Percentiles rank a stretch among this genome's conserved stretches.
These are phyloP conservation scores for Conopomorpha cramerella DNA, from an alignment of 1,140 invertebrate species.

Conservation along the genomic window DNA sequence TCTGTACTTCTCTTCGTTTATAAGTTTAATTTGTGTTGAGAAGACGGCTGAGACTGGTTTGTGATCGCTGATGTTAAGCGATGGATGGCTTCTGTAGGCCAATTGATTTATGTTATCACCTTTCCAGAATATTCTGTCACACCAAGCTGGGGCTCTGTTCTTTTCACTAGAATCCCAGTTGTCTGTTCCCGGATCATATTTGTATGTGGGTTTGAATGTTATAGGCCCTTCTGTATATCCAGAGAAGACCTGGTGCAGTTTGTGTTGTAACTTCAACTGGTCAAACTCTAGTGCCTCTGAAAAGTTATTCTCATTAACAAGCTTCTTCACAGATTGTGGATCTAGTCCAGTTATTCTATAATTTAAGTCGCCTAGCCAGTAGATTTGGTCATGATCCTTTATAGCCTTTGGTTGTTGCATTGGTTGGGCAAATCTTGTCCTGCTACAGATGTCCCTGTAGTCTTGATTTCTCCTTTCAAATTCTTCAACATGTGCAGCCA, in stretches of 20 bases:
- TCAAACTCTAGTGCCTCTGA: conserved; percentile 77
- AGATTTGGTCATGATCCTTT: conserved; percentile 94
- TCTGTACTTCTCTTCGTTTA: conserved; percentile 83
- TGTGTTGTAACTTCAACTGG: conserved; percentile 84
- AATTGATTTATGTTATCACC: conserved; percentile 71
- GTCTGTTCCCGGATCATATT: conserved; percentile 95
- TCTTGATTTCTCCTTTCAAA: conserved; percentile 95
- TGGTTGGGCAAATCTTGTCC: conserved; percentile 55
- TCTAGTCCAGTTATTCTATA: conserved; percentile 89
- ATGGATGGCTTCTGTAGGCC: conserved; percentile 84
- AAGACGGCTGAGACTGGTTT: conserved; percentile 95
- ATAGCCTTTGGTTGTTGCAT: conserved; percentile 74
- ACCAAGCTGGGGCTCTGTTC: conserved; percentile 94
- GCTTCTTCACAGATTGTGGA: conserved; percentile 72
- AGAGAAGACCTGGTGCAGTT: conserved; percentile 72
- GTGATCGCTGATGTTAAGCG: conserved; percentile 92
- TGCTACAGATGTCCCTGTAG: conserved; percentile 80
- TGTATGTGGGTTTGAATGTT: conserved; percentile 94
- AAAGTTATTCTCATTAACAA: conserved; percentile 70
- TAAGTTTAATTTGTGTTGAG: conserved; percentile 77
- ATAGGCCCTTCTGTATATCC: conserved; percentile 90
- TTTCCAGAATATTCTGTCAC: conserved; percentile 94
- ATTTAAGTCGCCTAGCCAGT: conserved; percentile 98
- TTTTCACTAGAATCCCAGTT: conserved; percentile 98
- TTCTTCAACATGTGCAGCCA: conserved; percentile 96